Base-by-base conservation (phyloP, 2,888 invertebrate species). In the Aphrophora alni region DNA sequence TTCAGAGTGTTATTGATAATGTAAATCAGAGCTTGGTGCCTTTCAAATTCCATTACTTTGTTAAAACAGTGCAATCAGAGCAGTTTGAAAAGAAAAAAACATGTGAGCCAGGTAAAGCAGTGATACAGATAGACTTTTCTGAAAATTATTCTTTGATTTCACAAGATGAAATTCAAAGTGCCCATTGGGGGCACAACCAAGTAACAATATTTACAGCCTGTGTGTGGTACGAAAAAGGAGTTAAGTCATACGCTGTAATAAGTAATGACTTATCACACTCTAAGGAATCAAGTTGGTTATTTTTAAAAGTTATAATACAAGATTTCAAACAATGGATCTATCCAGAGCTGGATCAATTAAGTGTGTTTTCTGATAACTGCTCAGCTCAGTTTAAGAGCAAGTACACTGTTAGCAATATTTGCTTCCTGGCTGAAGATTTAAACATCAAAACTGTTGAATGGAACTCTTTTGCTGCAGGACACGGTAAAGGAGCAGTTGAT, bases 161-260 rank as follows among this genome's bases (percentile, higher is more conserved):
- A 17, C 78, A 78, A 71, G 78, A 78, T 71, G 78, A 78, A 44
- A 78, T 78, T 24, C 78, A 78, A 44, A 71, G 71, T 71, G 78
- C 71, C 24, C 78, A 78, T 44, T 78, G 78, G 78, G 14, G 71
- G 17, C 78, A 78, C 38, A 27, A 21, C 38, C 78, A 78, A 26
- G 70, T 78, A 25, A 71, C 44, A 38, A 33, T 78, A 14, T 78
- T 78, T 71, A 78, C 78, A 17, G 33, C 70, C 25, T 38, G 69
- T 38, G 44, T 78, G 24, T 78, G 78, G 78, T 75, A 75, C 44
- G 51, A 75, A 25, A 21, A 75, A 27, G 25, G 51, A 44, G 44
- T 75, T n/a, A 75, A 75, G 26, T 75, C 75, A n/a, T 75, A 75
- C 26, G 75, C 51, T 75, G 75, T 75, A 7, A 38, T 75, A 17